Evolutionary conservation across 2,888 invertebrate genomes (phyloP).

Genomic region (Macrostomum cliftonense): DNA sequence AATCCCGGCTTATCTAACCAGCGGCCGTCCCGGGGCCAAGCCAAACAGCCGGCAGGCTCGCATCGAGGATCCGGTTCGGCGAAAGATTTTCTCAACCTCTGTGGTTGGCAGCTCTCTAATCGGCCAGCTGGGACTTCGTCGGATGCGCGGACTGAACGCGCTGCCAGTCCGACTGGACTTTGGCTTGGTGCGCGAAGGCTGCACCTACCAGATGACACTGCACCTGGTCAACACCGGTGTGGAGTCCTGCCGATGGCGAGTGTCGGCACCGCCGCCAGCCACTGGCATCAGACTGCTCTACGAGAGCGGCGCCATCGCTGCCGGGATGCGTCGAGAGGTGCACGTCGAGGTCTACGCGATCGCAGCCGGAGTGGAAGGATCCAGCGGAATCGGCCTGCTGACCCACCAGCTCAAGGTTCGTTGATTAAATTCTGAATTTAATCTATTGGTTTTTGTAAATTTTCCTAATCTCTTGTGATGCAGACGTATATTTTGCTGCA

Average conservation of each 20-base stretch:
- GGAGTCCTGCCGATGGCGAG: slow-evolving; percentile 33
- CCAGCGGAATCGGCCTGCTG: slow-evolving; percentile 21
- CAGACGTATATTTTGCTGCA: too few species aligned
- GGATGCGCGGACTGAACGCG: slow-evolving; percentile 28
- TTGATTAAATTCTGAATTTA: too few species aligned
- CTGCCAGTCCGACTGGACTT: slow-evolving; percentile 32
- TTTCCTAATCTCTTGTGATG: too few species aligned
- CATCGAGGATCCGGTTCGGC: slow-evolving; percentile 30
- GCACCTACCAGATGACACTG: slow-evolving; percentile 26
- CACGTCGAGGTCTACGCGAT: slow-evolving; percentile 33
- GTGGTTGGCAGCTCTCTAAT: slow-evolving; percentile 24
- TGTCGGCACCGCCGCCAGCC: slow-evolving; percentile 34
- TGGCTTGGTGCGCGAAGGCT: slow-evolving; percentile 33
- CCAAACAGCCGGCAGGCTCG: slow-evolving; percentile 9
- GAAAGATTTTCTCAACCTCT: slow-evolving; percentile 21
- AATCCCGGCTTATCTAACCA: slow-evolving; percentile 24
- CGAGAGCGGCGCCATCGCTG: slow-evolving; percentile 29
- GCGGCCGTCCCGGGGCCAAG: slow-evolving; percentile 24
- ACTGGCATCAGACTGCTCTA: slow-evolving; percentile 32
- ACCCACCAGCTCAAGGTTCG: not conserved
- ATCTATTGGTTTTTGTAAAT: too few species aligned
- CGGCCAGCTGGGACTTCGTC: slow-evolving; percentile 19
- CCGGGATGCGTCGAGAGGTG: slow-evolving; percentile 12
- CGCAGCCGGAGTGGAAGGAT: slow-evolving; percentile 29
- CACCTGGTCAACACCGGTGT: slow-evolving; percentile 32